phyloP scores from a whole-genome alignment of 2,888 invertebrate genomes.

The Gastrophysa polygoni region DNA sequence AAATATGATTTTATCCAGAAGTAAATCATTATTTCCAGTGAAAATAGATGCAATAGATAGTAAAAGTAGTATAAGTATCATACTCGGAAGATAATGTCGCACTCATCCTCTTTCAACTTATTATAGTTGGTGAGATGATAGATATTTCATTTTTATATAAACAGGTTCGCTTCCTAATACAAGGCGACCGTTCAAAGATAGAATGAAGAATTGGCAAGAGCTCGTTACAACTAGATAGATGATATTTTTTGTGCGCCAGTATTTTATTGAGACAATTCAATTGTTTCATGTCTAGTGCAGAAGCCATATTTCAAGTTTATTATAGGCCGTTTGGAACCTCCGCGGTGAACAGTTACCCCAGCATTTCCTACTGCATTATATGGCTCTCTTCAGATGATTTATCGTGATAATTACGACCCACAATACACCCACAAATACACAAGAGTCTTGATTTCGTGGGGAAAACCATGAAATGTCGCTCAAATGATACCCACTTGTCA shows the following conservation, averaged over 20 bases:
- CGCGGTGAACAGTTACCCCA: not conserved
- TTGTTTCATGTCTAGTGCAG: conserved; percentile 1
- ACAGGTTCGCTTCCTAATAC: too few relatives aligned
- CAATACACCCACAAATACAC: not conserved
- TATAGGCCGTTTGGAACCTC: not conserved
- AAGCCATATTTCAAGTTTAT: conserved; percentile 1
- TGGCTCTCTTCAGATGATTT: not conserved
- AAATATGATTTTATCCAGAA: too few relatives aligned
- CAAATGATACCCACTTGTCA: not conserved
- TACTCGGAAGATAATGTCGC: too few relatives aligned
- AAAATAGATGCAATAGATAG: too few relatives aligned
- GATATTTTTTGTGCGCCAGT: not conserved
- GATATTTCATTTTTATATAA: too few relatives aligned
- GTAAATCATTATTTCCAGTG: too few relatives aligned
- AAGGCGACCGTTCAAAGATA: not conserved
- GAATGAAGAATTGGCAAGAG: not conserved
- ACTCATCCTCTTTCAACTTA: too few relatives aligned
- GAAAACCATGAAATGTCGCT: not conserved
- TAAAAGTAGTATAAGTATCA: too few relatives aligned
- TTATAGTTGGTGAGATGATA: too few relatives aligned
- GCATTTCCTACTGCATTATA: conserved; percentile 1
- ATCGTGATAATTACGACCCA: not conserved
- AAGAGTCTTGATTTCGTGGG: not conserved
- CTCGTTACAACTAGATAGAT: not conserved
- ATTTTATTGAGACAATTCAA: not conserved